Conservation (phyloP, 1,140 invertebrate species). For the Apis dorsata region DNA sequence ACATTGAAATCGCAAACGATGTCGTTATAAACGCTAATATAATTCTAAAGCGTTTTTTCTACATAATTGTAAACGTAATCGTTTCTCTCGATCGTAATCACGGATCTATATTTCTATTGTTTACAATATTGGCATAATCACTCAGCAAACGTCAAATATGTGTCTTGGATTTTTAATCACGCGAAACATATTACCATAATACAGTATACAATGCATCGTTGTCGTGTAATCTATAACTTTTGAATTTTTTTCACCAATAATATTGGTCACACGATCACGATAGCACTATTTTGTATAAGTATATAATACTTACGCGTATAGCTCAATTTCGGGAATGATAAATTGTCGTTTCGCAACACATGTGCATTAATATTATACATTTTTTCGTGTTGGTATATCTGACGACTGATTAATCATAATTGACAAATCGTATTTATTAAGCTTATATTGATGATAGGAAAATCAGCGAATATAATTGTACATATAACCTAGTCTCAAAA, state of each 20-base stretch:
- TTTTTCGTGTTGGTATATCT: background rate
- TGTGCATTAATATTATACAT: background rate
- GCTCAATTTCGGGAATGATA: background rate
- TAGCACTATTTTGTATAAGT: background rate
- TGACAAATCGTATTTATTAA: no score
- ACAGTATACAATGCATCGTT: background rate
- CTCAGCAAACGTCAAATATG: background rate
- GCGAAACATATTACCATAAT: background rate
- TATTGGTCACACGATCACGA: background rate
- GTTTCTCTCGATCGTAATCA: background rate
- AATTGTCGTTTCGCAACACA: background rate
- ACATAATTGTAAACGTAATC: background rate
- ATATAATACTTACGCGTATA: background rate
- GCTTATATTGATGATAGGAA: background rate
- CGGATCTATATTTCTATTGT: background rate
- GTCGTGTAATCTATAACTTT: background rate
- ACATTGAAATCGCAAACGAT: background rate
- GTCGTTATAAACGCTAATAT: background rate
- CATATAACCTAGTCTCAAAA: background rate
- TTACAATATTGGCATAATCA: slow-evolving; percentile 4
- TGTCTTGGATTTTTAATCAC: background rate
- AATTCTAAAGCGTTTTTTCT: background rate
- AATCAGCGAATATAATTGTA: background rate
- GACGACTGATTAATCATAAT: background rate
- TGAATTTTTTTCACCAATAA: background rate